These are phyloP conservation scores for Nycticebus coucang DNA, from an alignment of 2,113 vertebrate genomes.

Conservation along the genomic window DNA sequence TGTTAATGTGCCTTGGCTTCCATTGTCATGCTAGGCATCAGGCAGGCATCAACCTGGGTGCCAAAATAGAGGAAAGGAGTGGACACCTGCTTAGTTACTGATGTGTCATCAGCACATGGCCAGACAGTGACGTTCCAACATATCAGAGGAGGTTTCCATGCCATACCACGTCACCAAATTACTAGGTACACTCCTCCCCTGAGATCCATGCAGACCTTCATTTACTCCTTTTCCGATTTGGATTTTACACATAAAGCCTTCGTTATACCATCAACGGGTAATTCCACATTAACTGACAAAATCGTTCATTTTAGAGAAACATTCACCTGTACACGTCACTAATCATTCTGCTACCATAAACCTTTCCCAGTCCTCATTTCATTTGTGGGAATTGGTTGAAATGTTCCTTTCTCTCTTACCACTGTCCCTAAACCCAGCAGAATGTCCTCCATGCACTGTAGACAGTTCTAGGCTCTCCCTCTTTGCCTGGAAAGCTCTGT, in stretches of 20 bases:
- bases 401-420: neutral
- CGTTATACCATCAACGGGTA: neutral
- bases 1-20: neutral
- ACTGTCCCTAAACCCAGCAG: neutral
- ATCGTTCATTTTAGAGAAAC: neutral
- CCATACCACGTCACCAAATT: neutral
- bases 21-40: accelerated
- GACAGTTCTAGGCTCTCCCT: neutral
- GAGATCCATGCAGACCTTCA: neutral
- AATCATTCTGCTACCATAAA: neutral
- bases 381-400: neutral
- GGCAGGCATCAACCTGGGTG: neutral
- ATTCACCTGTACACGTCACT: neutral
- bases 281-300: neutral
- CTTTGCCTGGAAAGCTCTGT: neutral
- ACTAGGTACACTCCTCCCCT: neutral
- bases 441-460: neutral
- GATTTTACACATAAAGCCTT: neutral
- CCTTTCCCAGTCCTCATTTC: neutral
- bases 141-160: neutral
- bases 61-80: neutral
- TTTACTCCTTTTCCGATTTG: neutral
- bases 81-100: neutral
- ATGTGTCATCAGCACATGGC: neutral
- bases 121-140: neutral